Base-by-base conservation (phyloP, 2,888 invertebrate species). In the Scaptomyza reducta region DNA sequence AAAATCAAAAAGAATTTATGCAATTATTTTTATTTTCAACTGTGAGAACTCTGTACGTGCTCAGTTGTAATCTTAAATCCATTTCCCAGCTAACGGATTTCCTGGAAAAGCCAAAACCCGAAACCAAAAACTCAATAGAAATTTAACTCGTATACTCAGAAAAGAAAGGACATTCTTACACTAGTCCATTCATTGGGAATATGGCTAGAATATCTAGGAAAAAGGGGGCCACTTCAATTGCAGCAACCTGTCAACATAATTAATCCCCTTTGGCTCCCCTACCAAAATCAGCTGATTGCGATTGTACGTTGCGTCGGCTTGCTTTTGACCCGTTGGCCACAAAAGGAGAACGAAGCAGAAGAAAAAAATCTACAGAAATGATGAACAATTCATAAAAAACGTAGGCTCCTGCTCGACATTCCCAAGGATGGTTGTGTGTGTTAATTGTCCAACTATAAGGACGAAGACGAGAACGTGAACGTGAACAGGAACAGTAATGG, bases 341-440 rank as follows among this genome's bases (percentile, higher is more conserved):
- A 71, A 75, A 49, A 65, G 58, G 55, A 60, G 51, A 68, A 47
- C 49, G 50, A 64, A 62, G 31, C 54, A 56, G 50, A 47, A 53
- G 9, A 5, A 2, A 25, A 16, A 29, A 16, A 55, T 29, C 10
- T 49, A 33, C 49, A 49, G n/a, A 60, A 76, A 76, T 70, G 80
- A 83, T 74, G 84, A 84, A 75, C 79, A 86, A 86, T 80, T 84
- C 80, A 83, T 83, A 84, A 53, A 79, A 79, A 79, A 79, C n/a
- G 73, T 76, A 81, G 85, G 71, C 59, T 63, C 66, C 53, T 74
- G 83, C 67, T 74, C 82, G 80, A 82, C 66, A 78, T 83, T 80
- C 86, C 80, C 74, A 80, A 86, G 83, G 86, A 83, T 80, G 78
- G 65, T 3, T 79, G 77, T 77, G 25, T 46, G 33, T 76, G 86